phyloP scores from a whole-genome alignment of 2,888 invertebrate genomes.

The Drosophila picticornis region DNA sequence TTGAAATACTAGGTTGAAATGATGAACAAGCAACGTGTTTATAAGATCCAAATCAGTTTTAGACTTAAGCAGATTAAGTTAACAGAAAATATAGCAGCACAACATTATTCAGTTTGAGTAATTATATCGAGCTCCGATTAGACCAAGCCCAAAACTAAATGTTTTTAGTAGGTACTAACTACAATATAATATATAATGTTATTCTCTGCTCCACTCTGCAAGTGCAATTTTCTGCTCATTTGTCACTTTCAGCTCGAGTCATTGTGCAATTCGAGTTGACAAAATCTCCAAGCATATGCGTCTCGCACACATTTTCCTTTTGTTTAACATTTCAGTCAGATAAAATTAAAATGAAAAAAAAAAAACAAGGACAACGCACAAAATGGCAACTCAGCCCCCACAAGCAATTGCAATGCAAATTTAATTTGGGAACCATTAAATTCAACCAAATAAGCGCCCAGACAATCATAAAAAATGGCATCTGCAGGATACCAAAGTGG shows the following conservation, averaged over 20 bases:
- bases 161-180: neutral
- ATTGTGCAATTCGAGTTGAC: constrained; percentile 4
- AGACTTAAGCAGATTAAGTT: neutral
- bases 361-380: constrained; percentile 14
- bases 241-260: constrained; percentile 32
- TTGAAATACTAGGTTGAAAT: neutral
- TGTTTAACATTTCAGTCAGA: constrained; percentile 23
- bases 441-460: constrained; percentile 35
- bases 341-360: constrained; percentile 12
- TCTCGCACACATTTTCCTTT: constrained; percentile 33
- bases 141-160: no score
- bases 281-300: constrained; percentile 29
- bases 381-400: constrained; percentile 42
- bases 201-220: neutral
- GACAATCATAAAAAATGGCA: constrained; percentile 43
- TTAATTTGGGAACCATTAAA: constrained; percentile 71
- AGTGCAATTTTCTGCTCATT: neutral
- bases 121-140: neutral
- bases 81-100: neutral
- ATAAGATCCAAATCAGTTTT: neutral
- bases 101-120: neutral
- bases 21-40: neutral
- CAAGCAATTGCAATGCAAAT: constrained; percentile 71
- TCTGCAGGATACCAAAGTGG: constrained; percentile 1
- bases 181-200: neutral